These are phyloP conservation scores for Halocaridina rubra DNA, from an alignment of 2,888 invertebrate genomes.

Conservation along the genomic window DNA sequence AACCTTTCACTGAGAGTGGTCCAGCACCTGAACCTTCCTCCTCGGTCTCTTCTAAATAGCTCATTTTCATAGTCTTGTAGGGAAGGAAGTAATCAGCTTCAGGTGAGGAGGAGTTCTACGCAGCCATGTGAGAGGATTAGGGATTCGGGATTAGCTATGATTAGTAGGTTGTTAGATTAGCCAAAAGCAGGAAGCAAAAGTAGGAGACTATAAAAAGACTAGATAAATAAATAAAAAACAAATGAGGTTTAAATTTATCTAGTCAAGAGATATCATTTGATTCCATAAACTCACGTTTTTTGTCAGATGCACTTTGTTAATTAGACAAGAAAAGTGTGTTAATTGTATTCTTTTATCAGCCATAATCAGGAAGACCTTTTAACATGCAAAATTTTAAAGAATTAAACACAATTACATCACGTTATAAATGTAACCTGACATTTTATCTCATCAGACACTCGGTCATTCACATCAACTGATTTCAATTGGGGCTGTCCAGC, in stretches of 20 bases:
- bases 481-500: too few species aligned
- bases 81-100: slow-evolving; percentile 49
- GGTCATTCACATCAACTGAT: too few species aligned
- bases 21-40: slow-evolving; percentile 26
- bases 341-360: too few species aligned
- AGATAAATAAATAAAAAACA: background rate
- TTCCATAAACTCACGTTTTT: too few species aligned
- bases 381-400: too few species aligned
- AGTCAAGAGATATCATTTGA: too few species aligned
- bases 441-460: too few species aligned
- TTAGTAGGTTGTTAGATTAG: slow-evolving; percentile 38
- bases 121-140: slow-evolving; percentile 22
- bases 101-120: slow-evolving; percentile 50
- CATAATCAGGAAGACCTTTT: too few species aligned
- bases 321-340: too few species aligned
- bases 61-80: slow-evolving; percentile 27
- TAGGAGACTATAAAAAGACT: background rate
- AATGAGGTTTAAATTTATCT: background rate
- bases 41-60: background rate
- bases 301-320: too few species aligned
- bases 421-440: too few species aligned
- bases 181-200: background rate
- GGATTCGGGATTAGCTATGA: slow-evolving; percentile 24
- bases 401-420: too few species aligned
- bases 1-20: background rate